Base-by-base conservation (phyloP, 1,140 invertebrate species). In the Drosophila ogumai region DNA sequence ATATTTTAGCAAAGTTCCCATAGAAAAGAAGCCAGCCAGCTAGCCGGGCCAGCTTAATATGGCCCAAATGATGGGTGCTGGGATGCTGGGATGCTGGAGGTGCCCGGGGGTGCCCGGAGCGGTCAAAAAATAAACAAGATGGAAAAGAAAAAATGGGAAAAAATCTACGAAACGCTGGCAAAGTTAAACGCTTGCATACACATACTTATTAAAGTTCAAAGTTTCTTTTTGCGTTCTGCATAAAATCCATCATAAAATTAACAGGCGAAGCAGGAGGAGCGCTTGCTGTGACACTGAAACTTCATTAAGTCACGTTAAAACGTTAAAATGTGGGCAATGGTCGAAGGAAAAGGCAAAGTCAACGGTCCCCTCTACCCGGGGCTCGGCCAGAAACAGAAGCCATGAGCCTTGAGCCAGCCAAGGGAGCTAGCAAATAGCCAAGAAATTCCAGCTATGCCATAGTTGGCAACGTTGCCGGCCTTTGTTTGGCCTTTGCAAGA, bases 251-350 rank as follows among this genome's bases (percentile, higher is more conserved):
- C 85, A 90, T 79, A 90, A 88, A 82, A 90, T 88, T 90, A 88
- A 81, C 74, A 47, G 58, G 28, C 56, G 41, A 10, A 32, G 47
- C 28, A 17, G 46, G 22, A 10, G 43, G 10, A 38, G 46, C 15
- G 50, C 57, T 67, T 66, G 75, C 84, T 80, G 69, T 90, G 84
- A 84, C 84, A 81, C 81, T 85, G 85, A 90, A 90, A 90, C 86
- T 85, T 90, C 86, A 90, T 90, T 90, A 90, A 90, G 85, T 79
- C 79, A 85, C 85, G 81, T 85, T 85, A 79, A 79, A 84, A 90
- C 67, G 79, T 61, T 72, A 54, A 82, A 86, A 79, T 88, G 75
- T 15, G 50, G 58, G 57, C 58, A 86, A 80, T 52, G 67, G 58
- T 52, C 65, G 56, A 58, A 55, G 54, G 60, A 52, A 68, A 47